Base-by-base conservation (phyloP, 2,113 vertebrate species). In the Saguinus midas region DNA sequence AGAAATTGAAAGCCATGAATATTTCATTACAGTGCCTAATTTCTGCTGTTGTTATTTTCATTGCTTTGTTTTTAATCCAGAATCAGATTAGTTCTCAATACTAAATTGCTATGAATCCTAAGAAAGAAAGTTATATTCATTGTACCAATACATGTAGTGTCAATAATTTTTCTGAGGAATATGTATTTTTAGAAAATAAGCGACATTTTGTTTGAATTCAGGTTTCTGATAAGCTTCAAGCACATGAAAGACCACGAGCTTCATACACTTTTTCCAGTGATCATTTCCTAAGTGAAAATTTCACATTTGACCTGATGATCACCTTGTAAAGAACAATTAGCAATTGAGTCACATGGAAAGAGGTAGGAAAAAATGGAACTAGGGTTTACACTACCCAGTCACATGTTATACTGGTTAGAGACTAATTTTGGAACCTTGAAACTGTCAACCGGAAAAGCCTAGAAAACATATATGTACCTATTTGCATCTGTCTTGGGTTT, bases 241-340 rank as follows among this genome's bases (percentile, higher is more conserved):
- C 70, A 85, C 0, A 8, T 50, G n/a, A 66, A 90, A 48, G 20
- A 48, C 5, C 16, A 29, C n/a, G 9, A 8, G 5, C 27, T 76
- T 75, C 43, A 81, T 1, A 57, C 21, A 70, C 16, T 6, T 78
- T 95, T 70, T 91, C 48, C 1, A 83, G 25, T 70, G 6, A 61
- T 70, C 29, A 37, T 93, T 95, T 96, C 68, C 23, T 43, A 37
- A 9, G 45, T 14, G 4, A 75, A 68, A 91, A 2, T 88, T n/a
- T 14, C 68, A 87, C 8, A 25, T 48, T 57, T 57, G 14, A 61
- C 9, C 2, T 73, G 0, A 72, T 35, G n/a, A 14, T 87, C 37
- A 16, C 10, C 48, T 57, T n/a, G 48, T 61, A 83, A 72, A 27
- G 79, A 27, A 10, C 4, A 83, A 78, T 87, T 83, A 84, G 29